Conservation (phyloP, 2,888 invertebrate genomes). For the Adineta ricciae region DNA sequence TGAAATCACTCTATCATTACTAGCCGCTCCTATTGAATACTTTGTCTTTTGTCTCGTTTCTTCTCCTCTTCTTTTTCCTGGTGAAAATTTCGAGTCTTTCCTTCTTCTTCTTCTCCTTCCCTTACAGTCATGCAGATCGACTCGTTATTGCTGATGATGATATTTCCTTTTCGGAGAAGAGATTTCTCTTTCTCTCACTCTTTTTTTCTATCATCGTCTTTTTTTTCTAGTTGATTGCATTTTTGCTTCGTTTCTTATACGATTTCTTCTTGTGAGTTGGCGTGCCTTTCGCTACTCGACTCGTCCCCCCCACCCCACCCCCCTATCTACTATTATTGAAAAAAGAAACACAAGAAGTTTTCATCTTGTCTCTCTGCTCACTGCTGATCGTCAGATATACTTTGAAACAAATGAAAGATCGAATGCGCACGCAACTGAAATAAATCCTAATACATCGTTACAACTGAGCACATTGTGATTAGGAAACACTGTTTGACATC, state of each 20-base stretch:
- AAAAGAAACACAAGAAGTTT: not conserved
- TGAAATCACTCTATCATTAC: not conserved
- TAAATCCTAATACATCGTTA: not conserved
- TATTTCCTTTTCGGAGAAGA: not conserved
- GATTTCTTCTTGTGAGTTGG: not conserved
- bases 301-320: not conserved
- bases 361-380: not conserved
- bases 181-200: not conserved
- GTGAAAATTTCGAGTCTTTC: not conserved
- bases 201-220: not conserved
- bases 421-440: not conserved
- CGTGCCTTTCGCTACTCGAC: not conserved
- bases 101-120: not conserved
- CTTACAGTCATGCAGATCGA: not conserved
- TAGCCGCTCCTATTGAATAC: too few relatives aligned
- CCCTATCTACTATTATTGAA: not conserved
- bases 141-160: not conserved
- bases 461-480: not conserved
- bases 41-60: too few relatives aligned
- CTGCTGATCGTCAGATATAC: not conserved
- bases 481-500: not conserved
- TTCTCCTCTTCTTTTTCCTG: not conserved
- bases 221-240: conserved; percentile 5
- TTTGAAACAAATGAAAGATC: not conserved
- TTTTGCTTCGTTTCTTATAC: not conserved